A percentile compares a stretch with the other conserved stretches of the same genome.
phyloP scores from a whole-genome alignment of 2,113 vertebrate species.

The Lanius ludovicianus region DNA sequence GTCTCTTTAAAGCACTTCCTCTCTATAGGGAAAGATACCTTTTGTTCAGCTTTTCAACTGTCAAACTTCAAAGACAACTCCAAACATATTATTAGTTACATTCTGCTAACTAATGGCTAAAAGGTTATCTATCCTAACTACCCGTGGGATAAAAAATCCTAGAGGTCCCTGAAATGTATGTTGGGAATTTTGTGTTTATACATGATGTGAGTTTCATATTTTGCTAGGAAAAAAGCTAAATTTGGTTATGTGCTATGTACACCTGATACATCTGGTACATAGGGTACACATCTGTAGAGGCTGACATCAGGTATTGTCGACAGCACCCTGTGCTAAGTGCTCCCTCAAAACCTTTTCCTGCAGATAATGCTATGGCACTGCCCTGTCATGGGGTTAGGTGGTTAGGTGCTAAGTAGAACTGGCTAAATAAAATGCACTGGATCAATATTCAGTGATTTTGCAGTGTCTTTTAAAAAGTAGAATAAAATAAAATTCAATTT shows the following conservation, averaged over 20 bases:
- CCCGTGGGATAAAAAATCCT: background rate
- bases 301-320: fast-evolving
- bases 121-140: background rate
- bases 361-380: background rate
- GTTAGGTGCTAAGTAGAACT: background rate
- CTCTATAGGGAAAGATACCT: background rate
- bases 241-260: background rate
- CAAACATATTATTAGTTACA: background rate
- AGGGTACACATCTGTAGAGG: background rate
- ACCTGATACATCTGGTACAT: background rate
- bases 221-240: background rate
- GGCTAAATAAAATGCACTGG: background rate
- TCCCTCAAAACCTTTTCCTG: background rate
- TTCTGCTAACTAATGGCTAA: background rate
- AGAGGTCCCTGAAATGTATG: background rate
- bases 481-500: background rate
- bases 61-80: background rate
- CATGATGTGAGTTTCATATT: background rate
- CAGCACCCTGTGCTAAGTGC: background rate
- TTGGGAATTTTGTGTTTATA: background rate
- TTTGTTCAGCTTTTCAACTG: background rate
- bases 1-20: background rate
- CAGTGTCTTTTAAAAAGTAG: fast-evolving
- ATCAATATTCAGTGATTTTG: background rate
- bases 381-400: background rate